Percentiles rank a stretch among this genome's conserved stretches.
These are phyloP conservation scores for Hylaeus volcanicus DNA, from an alignment of 1,140 invertebrate genomes.

Conservation along the genomic window DNA sequence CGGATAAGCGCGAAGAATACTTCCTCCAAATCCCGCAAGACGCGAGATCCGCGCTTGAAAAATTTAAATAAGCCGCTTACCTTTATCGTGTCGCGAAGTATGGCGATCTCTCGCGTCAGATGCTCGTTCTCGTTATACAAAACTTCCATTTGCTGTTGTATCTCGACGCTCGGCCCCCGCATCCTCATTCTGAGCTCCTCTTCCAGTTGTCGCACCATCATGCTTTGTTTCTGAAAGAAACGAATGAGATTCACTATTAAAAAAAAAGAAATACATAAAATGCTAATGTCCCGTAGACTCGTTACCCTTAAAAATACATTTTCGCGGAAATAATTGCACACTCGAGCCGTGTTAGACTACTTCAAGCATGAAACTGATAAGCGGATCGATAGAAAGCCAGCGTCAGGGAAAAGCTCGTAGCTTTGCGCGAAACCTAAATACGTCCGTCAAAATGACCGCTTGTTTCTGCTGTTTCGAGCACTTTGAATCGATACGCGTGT, in stretches of 20 bases:
- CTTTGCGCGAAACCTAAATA: neutral
- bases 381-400: slow-evolving; percentile 12
- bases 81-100: slow-evolving; percentile 97
- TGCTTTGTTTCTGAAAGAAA: slow-evolving; percentile 94
- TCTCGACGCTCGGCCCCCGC: slow-evolving; percentile 91
- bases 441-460: neutral
- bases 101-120: slow-evolving; percentile 95
- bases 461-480: neutral
- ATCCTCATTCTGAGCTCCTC: slow-evolving; percentile 93
- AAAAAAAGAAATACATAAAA: neutral
- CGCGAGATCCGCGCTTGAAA: neutral
- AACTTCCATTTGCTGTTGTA: slow-evolving; percentile 95
- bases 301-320: slow-evolving; percentile 7
- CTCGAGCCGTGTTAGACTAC: slow-evolving; percentile 27
- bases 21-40: neutral
- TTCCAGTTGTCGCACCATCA: slow-evolving; percentile 95
- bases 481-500: neutral
- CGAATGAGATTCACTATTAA: neutral
- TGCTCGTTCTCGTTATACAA: slow-evolving; percentile 97
- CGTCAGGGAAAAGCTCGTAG: neutral
- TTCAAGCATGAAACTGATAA: slow-evolving; percentile 22
- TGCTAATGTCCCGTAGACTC: neutral
- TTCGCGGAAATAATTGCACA: slow-evolving; percentile 22
- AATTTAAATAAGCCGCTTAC: slow-evolving; percentile 78
- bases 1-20: too few species aligned